phyloP scores from a whole-genome alignment of 2,113 vertebrate species.

The Hirundichthys speculiger region DNA sequence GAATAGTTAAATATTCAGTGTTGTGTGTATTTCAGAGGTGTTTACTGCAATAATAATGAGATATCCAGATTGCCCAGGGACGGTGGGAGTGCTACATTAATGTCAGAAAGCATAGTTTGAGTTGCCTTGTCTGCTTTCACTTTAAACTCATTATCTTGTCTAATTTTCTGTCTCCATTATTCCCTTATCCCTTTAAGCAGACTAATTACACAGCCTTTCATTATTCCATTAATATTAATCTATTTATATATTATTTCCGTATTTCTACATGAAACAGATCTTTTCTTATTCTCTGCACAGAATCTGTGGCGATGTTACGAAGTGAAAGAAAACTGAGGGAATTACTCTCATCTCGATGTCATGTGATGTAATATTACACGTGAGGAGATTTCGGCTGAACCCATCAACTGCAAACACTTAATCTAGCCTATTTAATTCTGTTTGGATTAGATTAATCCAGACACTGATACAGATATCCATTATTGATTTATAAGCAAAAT shows the following conservation, averaged over 20 bases:
- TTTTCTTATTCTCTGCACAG: slow-evolving; percentile 6
- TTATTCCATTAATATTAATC: slow-evolving; percentile 68
- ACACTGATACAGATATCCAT: slow-evolving; percentile 17
- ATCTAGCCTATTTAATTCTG: slow-evolving; percentile 47
- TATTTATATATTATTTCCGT: slow-evolving; percentile 63
- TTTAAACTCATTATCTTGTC: slow-evolving; percentile 78
- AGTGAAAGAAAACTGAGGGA: slow-evolving; percentile 21
- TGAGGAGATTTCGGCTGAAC: slow-evolving; percentile 10
- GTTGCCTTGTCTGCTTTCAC: slow-evolving; percentile 68
- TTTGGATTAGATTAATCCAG: slow-evolving; percentile 43
- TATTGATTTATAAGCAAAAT: slow-evolving; percentile 31
- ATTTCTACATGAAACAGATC: slow-evolving; percentile 50
- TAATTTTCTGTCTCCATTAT: slow-evolving; percentile 76
- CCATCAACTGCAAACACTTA: slow-evolving; percentile 33
- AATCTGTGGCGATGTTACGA: slow-evolving; percentile 4
- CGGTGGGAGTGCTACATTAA: slow-evolving; percentile 61
- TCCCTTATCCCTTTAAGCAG: slow-evolving; percentile 76
- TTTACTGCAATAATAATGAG: slow-evolving; percentile 76
- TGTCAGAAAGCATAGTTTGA: slow-evolving; percentile 62
- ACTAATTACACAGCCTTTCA: slow-evolving; percentile 76
- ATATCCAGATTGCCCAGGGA: slow-evolving; percentile 60
- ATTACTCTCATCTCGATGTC: slow-evolving; percentile 21
- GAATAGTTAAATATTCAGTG: slow-evolving; percentile 62
- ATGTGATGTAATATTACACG: slow-evolving; percentile 15
- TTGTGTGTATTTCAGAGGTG: slow-evolving; percentile 72